Evolutionary conservation across 2,888 invertebrate species (phyloP).

Genomic region (Dolomedes plantarius): DNA sequence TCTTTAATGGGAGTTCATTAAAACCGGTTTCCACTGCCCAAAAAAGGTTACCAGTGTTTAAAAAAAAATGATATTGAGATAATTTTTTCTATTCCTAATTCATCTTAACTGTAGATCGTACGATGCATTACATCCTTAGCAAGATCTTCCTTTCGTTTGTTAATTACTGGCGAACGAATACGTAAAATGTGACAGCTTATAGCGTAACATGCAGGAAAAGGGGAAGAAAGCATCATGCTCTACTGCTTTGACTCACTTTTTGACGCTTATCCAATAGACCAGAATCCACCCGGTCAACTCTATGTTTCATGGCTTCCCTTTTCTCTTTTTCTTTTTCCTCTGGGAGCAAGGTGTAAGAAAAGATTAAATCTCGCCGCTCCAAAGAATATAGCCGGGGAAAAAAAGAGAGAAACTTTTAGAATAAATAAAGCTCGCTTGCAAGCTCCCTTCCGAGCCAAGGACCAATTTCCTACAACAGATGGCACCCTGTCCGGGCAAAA

Average conservation of each 20-base stretch:
- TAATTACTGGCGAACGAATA: no score
- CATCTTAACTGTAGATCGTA: no score
- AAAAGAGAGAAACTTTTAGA: slow-evolving; percentile 42
- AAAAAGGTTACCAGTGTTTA: no score
- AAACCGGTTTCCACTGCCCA: no score
- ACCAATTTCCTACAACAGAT: slow-evolving; percentile 66
- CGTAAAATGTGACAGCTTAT: no score
- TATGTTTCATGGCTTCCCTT: not conserved
- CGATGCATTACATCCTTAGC: no score
- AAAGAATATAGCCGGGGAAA: not conserved
- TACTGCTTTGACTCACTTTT: not conserved
- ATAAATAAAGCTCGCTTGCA: slow-evolving; percentile 57
- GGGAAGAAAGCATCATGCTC: no score
- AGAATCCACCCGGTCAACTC: not conserved
- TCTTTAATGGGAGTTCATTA: no score
- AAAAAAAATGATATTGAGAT: no score
- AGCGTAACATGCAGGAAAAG: no score
- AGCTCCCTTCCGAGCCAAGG: slow-evolving; percentile 52
- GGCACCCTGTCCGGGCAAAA: slow-evolving; percentile 41
- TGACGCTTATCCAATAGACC: not conserved
- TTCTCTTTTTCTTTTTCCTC: not conserved
- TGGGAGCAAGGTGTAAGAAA: not conserved
- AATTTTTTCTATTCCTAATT: no score
- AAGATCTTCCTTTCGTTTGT: no score
- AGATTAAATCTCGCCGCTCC: not conserved